Evolutionary conservation across 1,140 invertebrate genomes (phyloP), one percentile per base, ranked within the genome.

Genomic region (Harpegnathos saltator): DNA sequence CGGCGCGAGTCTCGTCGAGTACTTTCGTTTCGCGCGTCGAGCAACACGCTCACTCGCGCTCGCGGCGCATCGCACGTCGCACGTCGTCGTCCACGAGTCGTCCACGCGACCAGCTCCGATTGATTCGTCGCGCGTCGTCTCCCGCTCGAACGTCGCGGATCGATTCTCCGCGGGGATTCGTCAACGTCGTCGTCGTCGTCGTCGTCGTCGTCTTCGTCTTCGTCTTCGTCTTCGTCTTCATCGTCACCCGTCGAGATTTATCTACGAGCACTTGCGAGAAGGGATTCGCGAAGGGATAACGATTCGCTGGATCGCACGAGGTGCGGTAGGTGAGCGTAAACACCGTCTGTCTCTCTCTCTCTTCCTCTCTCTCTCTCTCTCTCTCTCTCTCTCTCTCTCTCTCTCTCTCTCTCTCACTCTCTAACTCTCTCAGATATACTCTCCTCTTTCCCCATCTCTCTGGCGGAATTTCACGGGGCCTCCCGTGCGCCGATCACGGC

Each of bases 241-340:
- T n/a, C n/a, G n/a, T n/a, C n/a, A n/a, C n/a, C n/a, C n/a, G n/a
- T n/a, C n/a, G n/a, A n/a, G n/a, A n/a, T n/a, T n/a, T n/a, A n/a
- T n/a, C n/a, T n/a, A n/a, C n/a, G n/a, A n/a, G n/a, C n/a, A n/a
- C n/a, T n/a, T n/a, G n/a, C n/a, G n/a, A n/a, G n/a, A n/a, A n/a
- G 11, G 33, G 29, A 19, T 69, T 12, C 14, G 1, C 12, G 52
- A 33, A 7, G 54, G n/a, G 12, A 26, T 33, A 19, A 26, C 38
- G n/a, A 38, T 33, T 9, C 14, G 22, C 29, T n/a, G 22, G 14
- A 73, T 29, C 17, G 29, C n/a, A n/a, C 58, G 68, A 61, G 58
- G 50, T 54, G 17, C 22, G 7, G 24, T 77, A 84, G 85, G 86
- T 87, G 85, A 87, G 86, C 80, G 85, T 84, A 74, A 86, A 87